These are phyloP conservation scores for Spizella passerina DNA, from an alignment of 2,797 vertebrate genomes.

Conservation along the genomic window DNA sequence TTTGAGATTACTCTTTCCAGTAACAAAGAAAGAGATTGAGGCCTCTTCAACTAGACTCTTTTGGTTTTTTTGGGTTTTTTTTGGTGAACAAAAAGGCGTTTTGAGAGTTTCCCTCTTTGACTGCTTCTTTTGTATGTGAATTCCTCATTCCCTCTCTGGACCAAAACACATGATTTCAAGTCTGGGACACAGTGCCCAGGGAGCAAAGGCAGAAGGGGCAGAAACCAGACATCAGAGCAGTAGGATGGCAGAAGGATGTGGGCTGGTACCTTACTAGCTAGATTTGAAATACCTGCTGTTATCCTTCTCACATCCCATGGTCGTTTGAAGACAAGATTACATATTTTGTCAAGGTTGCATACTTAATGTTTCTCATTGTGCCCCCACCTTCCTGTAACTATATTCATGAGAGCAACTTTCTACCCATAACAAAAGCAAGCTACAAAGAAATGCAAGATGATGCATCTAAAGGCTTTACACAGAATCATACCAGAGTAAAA, in stretches of 20 bases:
- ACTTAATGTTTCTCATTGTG: not conserved
- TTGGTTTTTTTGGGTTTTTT: not conserved
- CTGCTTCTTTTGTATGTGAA: not conserved
- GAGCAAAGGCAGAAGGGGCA: not conserved
- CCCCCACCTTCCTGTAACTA: not conserved
- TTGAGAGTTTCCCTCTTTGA: not conserved
- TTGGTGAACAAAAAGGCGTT: not conserved
- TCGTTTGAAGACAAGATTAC: not conserved
- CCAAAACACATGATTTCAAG: fast-evolving
- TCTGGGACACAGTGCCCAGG: not conserved
- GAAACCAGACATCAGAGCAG: fast-evolving
- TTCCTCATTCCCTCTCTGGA: not conserved
- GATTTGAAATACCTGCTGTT: not conserved
- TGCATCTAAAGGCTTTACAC: not conserved
- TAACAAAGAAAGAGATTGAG: not conserved
- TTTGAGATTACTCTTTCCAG: not conserved
- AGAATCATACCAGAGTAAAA: not conserved
- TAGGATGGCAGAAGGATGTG: not conserved
- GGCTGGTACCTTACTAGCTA: not conserved
- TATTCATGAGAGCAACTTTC: not conserved
- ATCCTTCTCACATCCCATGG: not conserved
- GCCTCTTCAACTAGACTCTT: not conserved
- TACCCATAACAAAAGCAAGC: not conserved
- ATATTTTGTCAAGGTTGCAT: not conserved
- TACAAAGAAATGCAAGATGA: not conserved